Evolutionary conservation across 30 jellyfish, hydroid and myxozoan species (phyloP).

Genomic region (Hydractinia echinata): DNA sequence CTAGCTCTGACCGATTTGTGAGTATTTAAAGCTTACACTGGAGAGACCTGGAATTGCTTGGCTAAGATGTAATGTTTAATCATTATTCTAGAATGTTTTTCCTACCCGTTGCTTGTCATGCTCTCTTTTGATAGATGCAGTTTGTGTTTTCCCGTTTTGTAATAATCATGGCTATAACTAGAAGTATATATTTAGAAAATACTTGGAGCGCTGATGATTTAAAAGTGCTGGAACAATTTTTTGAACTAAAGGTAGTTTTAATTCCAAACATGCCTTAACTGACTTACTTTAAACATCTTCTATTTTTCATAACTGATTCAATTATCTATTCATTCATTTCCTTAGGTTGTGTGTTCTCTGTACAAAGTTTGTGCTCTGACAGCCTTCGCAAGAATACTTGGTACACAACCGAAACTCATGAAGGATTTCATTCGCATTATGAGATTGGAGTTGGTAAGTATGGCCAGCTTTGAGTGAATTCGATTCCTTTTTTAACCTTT

Average conservation of each 20-base stretch:
- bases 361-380: slow-evolving; percentile 73
- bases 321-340: neutral
- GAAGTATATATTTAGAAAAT: slow-evolving; percentile 32
- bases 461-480: neutral
- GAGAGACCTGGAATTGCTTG: too few species aligned
- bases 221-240: slow-evolving; percentile 63
- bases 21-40: too few species aligned
- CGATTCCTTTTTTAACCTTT: neutral
- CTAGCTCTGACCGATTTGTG: too few species aligned
- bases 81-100: too few species aligned
- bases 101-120: too few species aligned
- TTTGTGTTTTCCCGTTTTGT: too few species aligned
- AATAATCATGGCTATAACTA: too few species aligned
- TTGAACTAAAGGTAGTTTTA: slow-evolving; percentile 47
- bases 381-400: slow-evolving; percentile 87
- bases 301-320: neutral
- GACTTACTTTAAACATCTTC: neutral
- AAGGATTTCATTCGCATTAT: slow-evolving; percentile 72
- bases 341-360: slow-evolving; percentile 83
- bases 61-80: too few species aligned
- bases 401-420: slow-evolving; percentile 75
- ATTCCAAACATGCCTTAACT: neutral
- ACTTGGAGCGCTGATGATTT: slow-evolving; percentile 77
- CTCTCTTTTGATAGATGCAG: too few species aligned
- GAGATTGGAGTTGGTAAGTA: slow-evolving; percentile 81